Evolutionary conservation across 2,797 vertebrate species (phyloP).

Genomic region (Tenualosa thibaudeaui): DNA sequence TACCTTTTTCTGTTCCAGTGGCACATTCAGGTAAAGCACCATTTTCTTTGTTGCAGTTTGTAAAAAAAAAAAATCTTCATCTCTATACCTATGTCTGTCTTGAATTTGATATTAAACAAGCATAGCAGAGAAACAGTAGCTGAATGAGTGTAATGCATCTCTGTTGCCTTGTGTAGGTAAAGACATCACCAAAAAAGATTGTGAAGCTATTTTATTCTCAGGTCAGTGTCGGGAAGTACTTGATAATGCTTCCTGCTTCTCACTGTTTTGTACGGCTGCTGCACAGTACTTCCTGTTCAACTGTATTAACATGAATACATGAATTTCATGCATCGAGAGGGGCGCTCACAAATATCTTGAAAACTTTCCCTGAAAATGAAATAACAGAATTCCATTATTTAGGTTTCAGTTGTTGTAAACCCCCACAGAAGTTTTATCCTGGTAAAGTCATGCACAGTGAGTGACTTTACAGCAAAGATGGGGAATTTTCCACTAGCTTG

Average conservation of each 20-base stretch:
- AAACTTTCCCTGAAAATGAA: neutral
- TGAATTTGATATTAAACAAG: neutral
- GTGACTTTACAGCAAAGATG: slow-evolving; percentile 9
- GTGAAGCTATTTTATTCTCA: slow-evolving; percentile 27
- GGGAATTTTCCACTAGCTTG: neutral
- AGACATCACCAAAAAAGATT: neutral
- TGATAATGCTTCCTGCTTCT: slow-evolving; percentile 46
- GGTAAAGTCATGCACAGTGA: neutral
- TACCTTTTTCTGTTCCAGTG: neutral
- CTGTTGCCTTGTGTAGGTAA: neutral
- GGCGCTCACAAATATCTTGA: neutral
- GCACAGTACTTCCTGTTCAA: slow-evolving; percentile 49
- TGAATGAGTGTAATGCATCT: neutral
- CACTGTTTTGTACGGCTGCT: slow-evolving; percentile 27
- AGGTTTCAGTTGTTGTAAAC: neutral
- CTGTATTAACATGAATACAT: slow-evolving; percentile 21
- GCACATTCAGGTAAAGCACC: neutral
- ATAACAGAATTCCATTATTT: neutral
- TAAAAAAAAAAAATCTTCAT: neutral
- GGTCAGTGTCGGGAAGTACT: slow-evolving; percentile 47
- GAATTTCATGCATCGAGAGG: slow-evolving; percentile 23
- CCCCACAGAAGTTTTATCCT: neutral
- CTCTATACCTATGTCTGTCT: neutral
- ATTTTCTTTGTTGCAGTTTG: neutral
- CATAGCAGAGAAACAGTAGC: neutral